phyloP scores from a whole-genome alignment of 2,797 vertebrate genomes.

The Micromesistius poutassou region DNA sequence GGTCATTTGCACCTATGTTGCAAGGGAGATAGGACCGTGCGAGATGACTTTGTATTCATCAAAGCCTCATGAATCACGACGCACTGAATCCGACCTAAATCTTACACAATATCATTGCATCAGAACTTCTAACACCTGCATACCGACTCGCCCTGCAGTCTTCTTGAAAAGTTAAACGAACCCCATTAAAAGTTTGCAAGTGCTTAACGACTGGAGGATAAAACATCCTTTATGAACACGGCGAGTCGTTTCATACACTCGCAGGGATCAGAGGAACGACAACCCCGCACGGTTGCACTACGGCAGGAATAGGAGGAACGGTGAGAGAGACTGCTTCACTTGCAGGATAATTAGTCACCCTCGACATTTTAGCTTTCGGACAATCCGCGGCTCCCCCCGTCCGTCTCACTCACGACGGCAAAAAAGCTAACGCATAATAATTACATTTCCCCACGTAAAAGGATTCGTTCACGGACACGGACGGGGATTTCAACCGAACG shows the following conservation, averaged over 20 bases:
- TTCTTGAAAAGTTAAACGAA: slow-evolving; percentile 12
- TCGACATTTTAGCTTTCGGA: slow-evolving; percentile 69
- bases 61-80: background rate
- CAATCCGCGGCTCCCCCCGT: slow-evolving; percentile 54
- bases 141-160: background rate
- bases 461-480: slow-evolving; percentile 31
- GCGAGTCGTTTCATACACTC: background rate
- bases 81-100: background rate
- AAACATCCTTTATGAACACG: slow-evolving; percentile 18
- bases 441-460: slow-evolving; percentile 52
- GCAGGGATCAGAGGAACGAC: slow-evolving; percentile 17
- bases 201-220: slow-evolving; percentile 25
- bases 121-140: slow-evolving; percentile 4
- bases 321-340: background rate
- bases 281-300: slow-evolving; percentile 29
- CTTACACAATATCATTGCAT: background rate
- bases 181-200: slow-evolving; percentile 23
- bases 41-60: background rate
- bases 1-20: slow-evolving; percentile 16
- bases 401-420: slow-evolving; percentile 52
- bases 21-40: background rate
- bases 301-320: background rate
- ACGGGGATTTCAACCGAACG: slow-evolving; percentile 23
- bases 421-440: slow-evolving; percentile 57
- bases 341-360: slow-evolving; percentile 53